A percentile compares a stretch with the other conserved stretches of the same genome.
These are phyloP conservation scores for Hemitrygon akajei DNA, from an alignment of 2,797 vertebrate genomes.

Conservation along the genomic window DNA sequence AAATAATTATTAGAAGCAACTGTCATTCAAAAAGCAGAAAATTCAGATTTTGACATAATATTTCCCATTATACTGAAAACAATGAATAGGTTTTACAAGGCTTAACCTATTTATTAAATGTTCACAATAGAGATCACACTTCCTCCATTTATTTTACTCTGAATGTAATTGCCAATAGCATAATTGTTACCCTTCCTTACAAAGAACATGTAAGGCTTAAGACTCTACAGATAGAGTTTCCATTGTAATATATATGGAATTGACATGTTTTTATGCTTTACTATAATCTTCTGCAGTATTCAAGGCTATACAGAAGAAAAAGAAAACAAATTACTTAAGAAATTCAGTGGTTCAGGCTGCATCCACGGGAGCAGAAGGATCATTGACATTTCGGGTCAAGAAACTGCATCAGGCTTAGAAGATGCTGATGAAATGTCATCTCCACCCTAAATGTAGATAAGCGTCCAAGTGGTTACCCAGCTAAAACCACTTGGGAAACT, in stretches of 20 bases:
- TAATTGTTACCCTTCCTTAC: not conserved
- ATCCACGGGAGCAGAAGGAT: too few relatives aligned
- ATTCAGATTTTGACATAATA: not conserved
- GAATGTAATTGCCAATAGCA: not conserved
- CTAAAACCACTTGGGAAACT: not conserved
- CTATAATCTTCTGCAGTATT: not conserved
- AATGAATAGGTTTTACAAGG: not conserved
- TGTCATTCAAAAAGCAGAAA: not conserved
- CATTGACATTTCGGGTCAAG: too few relatives aligned
- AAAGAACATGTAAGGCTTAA: not conserved
- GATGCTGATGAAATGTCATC: not conserved
- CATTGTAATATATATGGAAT: not conserved
- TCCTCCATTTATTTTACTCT: not conserved
- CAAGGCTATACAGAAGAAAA: too few relatives aligned
- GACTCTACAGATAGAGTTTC: not conserved
- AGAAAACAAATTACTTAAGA: too few relatives aligned
- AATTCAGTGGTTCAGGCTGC: too few relatives aligned
- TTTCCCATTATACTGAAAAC: not conserved
- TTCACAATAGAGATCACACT: not conserved
- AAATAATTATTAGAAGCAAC: not conserved
- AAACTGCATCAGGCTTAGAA: too few relatives aligned
- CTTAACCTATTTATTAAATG: not conserved
- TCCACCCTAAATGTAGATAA: not conserved
- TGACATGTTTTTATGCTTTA: not conserved
- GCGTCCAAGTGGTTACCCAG: not conserved